Evolutionary conservation across 2,113 vertebrate genomes (phyloP), one percentile per base, ranked within the genome.

Genomic region (Calyptommatus sinebrachiatus): DNA sequence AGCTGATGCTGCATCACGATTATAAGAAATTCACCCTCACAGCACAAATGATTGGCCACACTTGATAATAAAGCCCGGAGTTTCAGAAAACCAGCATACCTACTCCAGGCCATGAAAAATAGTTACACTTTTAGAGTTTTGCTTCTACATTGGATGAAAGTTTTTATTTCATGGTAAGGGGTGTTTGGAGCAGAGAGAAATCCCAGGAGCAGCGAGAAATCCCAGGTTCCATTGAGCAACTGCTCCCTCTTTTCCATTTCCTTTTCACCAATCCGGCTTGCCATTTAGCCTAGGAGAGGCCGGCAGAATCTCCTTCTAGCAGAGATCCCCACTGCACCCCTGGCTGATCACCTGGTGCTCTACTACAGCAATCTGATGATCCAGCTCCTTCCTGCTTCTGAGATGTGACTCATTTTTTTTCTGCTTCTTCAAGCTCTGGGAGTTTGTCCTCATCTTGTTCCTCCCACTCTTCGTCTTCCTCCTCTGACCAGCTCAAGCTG

Each of bases 401-500:
- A 28, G 24, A 11, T 18, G 6, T 12, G 12, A 7, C 57, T 63
- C 45, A 16, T 21, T 48, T 70, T 6, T 9, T 45, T 9, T 10
- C 8, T 2, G 31, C 1, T 6, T 1, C 31, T 48, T 71, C 22
- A 2, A 35, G 35, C 69, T 65, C 22, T 26, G 12, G 76, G 76
- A 81, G 26, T 53, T 60, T 45, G 80, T 68, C 61, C 77, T 68
- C 2, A 0, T 53, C 75, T 31, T 60, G 87, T 88, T 86, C 87
- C 72, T 89, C 88, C 80, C 85, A 2, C 48, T 92, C 92, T 60
- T 94, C 83, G 0, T 90, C 87, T 1, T 90, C 93, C 29, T 95
- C 94, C 78, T 96, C 95, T 0, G 95, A 95, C 94, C 94, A 95
- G 86, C 93, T 94, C 89, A 96, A 85, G 91, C 89, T 90, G 83